Conservation (phyloP, 2,797 vertebrate species). For the Sebastes taczanowskii region DNA sequence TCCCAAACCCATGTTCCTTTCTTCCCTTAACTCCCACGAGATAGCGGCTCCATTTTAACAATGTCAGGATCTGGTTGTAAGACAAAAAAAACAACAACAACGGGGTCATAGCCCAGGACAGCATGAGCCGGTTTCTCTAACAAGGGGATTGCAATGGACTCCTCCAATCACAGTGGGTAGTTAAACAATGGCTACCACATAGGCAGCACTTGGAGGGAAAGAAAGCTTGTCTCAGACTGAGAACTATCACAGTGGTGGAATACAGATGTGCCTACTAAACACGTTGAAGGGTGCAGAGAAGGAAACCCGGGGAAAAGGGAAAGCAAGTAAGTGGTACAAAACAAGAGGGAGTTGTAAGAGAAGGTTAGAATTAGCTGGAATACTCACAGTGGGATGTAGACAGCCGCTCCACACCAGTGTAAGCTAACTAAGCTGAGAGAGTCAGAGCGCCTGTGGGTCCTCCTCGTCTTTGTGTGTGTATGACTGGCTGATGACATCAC, state of each 20-base stretch:
- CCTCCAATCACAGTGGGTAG: slow-evolving; percentile 59
- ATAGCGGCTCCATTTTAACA: slow-evolving; percentile 62
- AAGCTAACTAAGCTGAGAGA: slow-evolving; percentile 78
- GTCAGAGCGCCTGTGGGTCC: slow-evolving; percentile 75
- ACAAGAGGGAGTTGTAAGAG: slow-evolving; percentile 33
- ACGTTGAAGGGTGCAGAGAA: slow-evolving; percentile 31
- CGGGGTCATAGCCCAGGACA: slow-evolving; percentile 37
- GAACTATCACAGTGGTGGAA: slow-evolving; percentile 55
- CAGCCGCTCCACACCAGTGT: slow-evolving; percentile 78
- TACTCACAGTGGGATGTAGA: slow-evolving; percentile 85
- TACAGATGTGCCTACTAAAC: slow-evolving; percentile 53
- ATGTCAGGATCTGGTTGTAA: slow-evolving; percentile 38
- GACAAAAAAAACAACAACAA: neutral
- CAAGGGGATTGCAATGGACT: slow-evolving; percentile 55
- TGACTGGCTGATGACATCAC: slow-evolving; percentile 87
- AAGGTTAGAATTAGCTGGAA: slow-evolving; percentile 57
- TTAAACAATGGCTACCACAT: slow-evolving; percentile 73
- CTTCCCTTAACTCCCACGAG: slow-evolving; percentile 41
- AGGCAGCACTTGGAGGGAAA: slow-evolving; percentile 70
- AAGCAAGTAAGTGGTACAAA: slow-evolving; percentile 16
- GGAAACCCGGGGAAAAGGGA: slow-evolving; percentile 12
- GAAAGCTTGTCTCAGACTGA: slow-evolving; percentile 60
- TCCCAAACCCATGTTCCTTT: slow-evolving; percentile 52
- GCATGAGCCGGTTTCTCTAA: slow-evolving; percentile 35
- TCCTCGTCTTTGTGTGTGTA: slow-evolving; percentile 84